Evolutionary conservation across 1,140 invertebrate genomes (phyloP), one percentile per base, ranked within the genome.

Genomic region (Drosophila nigromelanica): DNA sequence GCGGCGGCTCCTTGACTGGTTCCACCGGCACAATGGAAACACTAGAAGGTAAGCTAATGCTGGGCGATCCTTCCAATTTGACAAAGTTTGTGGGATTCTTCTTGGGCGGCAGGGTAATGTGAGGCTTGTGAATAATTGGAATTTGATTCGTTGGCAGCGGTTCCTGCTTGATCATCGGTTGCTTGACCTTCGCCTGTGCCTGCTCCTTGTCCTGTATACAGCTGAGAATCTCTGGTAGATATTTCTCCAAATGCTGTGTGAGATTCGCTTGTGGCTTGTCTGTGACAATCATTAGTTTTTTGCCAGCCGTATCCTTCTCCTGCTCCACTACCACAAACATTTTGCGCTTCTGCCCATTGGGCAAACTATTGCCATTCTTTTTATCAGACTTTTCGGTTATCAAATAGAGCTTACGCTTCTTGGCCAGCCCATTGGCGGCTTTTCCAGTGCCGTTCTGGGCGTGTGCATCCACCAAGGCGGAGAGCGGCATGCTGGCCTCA

Each of bases 281-380:
- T 5, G 87, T 78, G 21, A 90, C 78, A 56, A 91, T 78, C 62
- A 90, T 90, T 2, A 91, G 66, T 58, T 91, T 90, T 61, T 89
- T 80, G 30, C 67, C 70, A 6, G 64, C 42, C 6, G 62, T 66
- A 21, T 79, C 78, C 24, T 89, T 76, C n/a, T 91, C 78, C 66
- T 91, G 76, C 33, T 91, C 90, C 56, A 91, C 85, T 0, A 91
- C 85, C 2, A 91, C 78, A 55, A 77, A 89, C 90, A 91, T 91
- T 56, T 91, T 91, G 37, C 90, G 74, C 51, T 91, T 91, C 51
- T 77, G 80, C 0, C 80, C 80, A 21, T 64, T 85, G 40, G 18
- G 35, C 8, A 21, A 12, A 5, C 27, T 59, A 14, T 62, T 59
- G 3, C 56, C 62, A 14, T 61, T 85, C 54, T 60, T 70, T 14